These are phyloP conservation scores for Porphyrio hochstetteri DNA, from an alignment of 2,113 vertebrate species.

Conservation along the genomic window DNA sequence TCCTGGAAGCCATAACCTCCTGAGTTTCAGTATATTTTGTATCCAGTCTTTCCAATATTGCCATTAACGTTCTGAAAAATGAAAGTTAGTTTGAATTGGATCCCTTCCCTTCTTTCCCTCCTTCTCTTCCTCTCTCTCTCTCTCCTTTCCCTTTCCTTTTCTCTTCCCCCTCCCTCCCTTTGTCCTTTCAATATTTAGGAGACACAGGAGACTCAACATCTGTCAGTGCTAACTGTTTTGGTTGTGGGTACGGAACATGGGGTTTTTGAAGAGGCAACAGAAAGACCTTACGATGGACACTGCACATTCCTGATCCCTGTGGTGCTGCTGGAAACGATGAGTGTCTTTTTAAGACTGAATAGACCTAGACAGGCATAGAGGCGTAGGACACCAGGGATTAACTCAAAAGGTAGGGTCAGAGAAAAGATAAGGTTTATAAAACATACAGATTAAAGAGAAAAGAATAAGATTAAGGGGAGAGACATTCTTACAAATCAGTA, in stretches of 20 bases:
- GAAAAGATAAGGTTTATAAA: conserved; percentile 36
- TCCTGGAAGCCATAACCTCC: background rate
- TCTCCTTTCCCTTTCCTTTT: no score
- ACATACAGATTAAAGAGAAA: conserved; percentile 44
- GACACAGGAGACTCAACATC: background rate
- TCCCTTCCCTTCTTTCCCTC: background rate
- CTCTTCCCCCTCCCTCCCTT: no score
- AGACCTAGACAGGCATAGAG: background rate
- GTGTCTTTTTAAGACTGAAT: background rate
- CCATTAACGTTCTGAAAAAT: background rate
- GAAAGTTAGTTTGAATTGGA: background rate
- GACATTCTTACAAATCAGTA: conserved; percentile 31
- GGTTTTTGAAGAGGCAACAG: background rate
- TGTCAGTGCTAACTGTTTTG: background rate
- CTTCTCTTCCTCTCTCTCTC: no score
- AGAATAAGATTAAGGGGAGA: conserved; percentile 27
- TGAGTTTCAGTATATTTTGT: background rate
- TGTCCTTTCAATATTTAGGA: background rate
- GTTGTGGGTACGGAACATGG: background rate
- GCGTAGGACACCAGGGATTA: background rate
- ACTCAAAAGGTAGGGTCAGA: background rate
- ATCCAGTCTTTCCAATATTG: background rate
- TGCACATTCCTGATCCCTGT: background rate
- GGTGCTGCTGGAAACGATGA: background rate
- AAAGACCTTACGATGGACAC: background rate